Evolutionary conservation across 1,140 invertebrate species (phyloP), one percentile per base, ranked within the genome.

Genomic region (Cephus cinctus): DNA sequence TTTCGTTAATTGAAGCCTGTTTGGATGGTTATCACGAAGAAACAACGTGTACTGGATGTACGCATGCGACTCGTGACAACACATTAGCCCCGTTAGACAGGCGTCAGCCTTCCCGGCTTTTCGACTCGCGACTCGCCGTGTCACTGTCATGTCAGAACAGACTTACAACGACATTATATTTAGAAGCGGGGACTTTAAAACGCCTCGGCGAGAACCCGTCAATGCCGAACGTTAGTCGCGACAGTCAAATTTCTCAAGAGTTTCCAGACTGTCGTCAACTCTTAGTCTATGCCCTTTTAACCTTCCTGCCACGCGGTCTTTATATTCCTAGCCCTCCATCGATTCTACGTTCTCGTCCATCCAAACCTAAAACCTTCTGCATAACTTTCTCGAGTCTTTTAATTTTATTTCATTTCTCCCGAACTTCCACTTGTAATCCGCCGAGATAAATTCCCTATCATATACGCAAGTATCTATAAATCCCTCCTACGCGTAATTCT

Each of bases 61-160:
- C 35, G 20, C 18, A 20, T 19, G 39, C 18, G 19, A 41, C 39
- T 14, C 57, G 57, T 58, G 63, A 65, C 64, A 62, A 64, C 61
- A 56, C 64, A 67, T 67, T 67, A 67, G 59, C 61, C 31, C 47
- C 21, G 50, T 23, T 54, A 58, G 54, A 54, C 62, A 56, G 56
- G 16, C 60, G 47, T 61, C 50, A 55, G 45, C 27, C 25, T 22
- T 44, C 43, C 30, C 15, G 12, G 43, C 42, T 42, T 54, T 49
- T 57, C 52, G 50, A 25, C 38, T 48, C 47, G 46, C 35, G 43
- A 44, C 34, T 21, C 43, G 44, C 16, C 59, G 48, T 54, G 60
- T 61, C 58, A 57, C 62, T 59, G 57, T 60, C 59, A 50, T 57
- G 64, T 65, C 60, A 53, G 36, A 41, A 43, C 43, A 49, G 32